Evolutionary conservation across 2,888 invertebrate genomes (phyloP).

Genomic region (Lepidonotus clava): DNA sequence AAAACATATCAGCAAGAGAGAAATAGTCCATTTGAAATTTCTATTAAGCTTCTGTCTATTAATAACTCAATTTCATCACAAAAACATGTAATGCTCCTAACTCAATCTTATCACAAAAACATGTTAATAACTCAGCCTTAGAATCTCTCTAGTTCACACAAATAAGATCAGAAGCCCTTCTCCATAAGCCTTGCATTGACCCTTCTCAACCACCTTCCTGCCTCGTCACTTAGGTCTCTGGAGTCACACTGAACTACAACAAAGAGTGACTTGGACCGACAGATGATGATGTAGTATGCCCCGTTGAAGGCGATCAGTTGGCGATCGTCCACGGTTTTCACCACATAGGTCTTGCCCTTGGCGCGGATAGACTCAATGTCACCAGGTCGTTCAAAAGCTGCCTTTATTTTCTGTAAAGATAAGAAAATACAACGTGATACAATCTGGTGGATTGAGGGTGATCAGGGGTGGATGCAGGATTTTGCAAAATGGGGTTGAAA

Average conservation of each 20-base stretch:
- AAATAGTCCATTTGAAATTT: too few relatives aligned
- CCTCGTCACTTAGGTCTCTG: slow-evolving; percentile 17
- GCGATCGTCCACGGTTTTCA: slow-evolving; percentile 25
- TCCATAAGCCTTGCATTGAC: slow-evolving; percentile 42
- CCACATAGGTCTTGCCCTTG: slow-evolving; percentile 50
- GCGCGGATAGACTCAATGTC: slow-evolving; percentile 29
- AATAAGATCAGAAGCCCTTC: slow-evolving; percentile 51
- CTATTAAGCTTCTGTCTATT: too few relatives aligned
- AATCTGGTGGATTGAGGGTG: too few relatives aligned
- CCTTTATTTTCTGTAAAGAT: slow-evolving; percentile 15
- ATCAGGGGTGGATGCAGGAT: too few relatives aligned
- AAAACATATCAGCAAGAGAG: too few relatives aligned
- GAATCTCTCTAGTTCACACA: not conserved
- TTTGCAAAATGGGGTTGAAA: too few relatives aligned
- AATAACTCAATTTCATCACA: too few relatives aligned
- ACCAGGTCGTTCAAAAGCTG: not conserved
- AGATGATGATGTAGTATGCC: slow-evolving; percentile 54
- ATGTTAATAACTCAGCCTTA: too few relatives aligned
- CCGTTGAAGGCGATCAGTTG: slow-evolving; percentile 57
- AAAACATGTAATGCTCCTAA: too few relatives aligned
- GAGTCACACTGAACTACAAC: slow-evolving; percentile 45
- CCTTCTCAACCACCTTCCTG: slow-evolving; percentile 45
- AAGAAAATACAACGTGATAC: not conserved
- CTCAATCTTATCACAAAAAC: too few relatives aligned
- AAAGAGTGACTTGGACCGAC: slow-evolving; percentile 26